These are phyloP conservation scores for Oryzias curvinotus DNA, from an alignment of 2,113 vertebrate species.

Conservation along the genomic window DNA sequence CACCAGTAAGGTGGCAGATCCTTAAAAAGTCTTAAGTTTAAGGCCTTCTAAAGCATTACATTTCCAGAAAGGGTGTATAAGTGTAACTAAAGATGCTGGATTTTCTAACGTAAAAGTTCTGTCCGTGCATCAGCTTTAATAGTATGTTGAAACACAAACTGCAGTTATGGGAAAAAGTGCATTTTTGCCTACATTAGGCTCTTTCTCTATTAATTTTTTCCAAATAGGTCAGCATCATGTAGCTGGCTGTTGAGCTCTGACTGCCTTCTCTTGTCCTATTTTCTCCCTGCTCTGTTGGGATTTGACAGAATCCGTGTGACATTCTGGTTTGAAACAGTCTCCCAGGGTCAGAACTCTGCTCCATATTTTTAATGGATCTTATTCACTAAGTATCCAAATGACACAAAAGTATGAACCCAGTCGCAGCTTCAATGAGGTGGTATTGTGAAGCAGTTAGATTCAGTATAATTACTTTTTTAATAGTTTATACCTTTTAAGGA, in stretches of 20 bases:
- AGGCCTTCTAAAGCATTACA: too few species aligned
- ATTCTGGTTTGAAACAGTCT: conserved; percentile 46
- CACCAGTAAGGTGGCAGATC: too few species aligned
- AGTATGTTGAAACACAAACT: too few species aligned
- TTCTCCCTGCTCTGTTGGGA: conserved; percentile 32
- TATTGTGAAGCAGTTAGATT: neutral
- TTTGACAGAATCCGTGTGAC: conserved; percentile 56
- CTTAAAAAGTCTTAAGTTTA: too few species aligned
- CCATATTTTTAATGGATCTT: conserved; percentile 24
- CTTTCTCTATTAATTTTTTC: neutral
- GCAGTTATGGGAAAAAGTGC: too few species aligned
- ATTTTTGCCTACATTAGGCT: conserved; percentile 4
- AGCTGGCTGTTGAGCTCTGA: conserved; percentile 42
- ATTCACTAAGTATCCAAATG: conserved; percentile 15
- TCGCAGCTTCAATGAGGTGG: neutral
- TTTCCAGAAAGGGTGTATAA: too few species aligned
- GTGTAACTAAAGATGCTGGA: too few species aligned
- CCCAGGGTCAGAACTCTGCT: conserved; percentile 34
- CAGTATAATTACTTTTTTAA: neutral
- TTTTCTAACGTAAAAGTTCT: too few species aligned
- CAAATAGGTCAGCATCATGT: conserved; percentile 42
- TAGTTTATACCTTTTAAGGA: neutral
- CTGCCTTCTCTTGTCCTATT: conserved; percentile 37
- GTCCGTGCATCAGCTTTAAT: too few species aligned
- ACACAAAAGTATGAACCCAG: conserved; percentile 8